phyloP scores from a whole-genome alignment of 2,888 invertebrate genomes.

The Agriopis aurantiaria region DNA sequence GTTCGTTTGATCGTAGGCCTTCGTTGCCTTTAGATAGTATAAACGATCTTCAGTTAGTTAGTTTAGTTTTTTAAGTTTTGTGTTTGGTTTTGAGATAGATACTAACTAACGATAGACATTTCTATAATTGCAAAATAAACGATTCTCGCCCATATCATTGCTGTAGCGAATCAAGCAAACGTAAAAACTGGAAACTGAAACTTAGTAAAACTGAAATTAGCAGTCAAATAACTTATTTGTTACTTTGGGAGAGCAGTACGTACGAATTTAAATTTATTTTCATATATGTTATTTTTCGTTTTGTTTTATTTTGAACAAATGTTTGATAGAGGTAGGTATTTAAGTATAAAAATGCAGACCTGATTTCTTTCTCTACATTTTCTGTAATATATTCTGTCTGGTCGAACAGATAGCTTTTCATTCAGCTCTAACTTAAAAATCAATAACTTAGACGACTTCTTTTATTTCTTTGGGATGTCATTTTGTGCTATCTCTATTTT shows the following conservation, averaged over 20 bases:
- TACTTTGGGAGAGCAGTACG: not conserved
- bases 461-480: constrained; percentile 18
- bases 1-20: no score
- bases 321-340: not conserved
- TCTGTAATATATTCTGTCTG: constrained; percentile 43
- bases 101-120: no score
- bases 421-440: constrained; percentile 29
- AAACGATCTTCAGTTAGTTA: no score
- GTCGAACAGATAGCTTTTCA: constrained; percentile 34
- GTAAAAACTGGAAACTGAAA: not conserved
- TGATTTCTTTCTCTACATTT: constrained; percentile 26
- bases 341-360: constrained; percentile 12
- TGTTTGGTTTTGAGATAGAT: no score
- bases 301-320: not conserved
- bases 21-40: no score
- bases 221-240: not conserved
- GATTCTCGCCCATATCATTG: no score
- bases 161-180: no score
- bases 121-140: no score
- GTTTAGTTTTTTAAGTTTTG: no score
- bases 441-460: constrained; percentile 19
- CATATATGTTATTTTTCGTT: not conserved
- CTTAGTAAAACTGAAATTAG: not conserved
- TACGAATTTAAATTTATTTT: no score
- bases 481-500: constrained; percentile 12